Percentiles rank a stretch among this genome's conserved stretches.
These are phyloP conservation scores for Miichthys miiuy DNA, from an alignment of 2,797 vertebrate genomes.

Conservation along the genomic window DNA sequence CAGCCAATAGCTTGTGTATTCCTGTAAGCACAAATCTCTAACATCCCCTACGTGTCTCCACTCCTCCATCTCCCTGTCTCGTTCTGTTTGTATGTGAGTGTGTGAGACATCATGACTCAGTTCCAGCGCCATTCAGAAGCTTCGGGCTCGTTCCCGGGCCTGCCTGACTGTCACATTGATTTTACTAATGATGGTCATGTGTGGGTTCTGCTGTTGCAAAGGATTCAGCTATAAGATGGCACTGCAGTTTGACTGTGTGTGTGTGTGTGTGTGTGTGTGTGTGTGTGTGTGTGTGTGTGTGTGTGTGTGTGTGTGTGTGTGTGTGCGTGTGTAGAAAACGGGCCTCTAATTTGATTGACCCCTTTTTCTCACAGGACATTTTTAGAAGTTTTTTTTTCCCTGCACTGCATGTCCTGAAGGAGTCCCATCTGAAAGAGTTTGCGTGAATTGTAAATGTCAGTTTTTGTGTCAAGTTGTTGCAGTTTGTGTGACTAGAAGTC, in stretches of 20 bases:
- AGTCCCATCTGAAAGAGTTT: neutral
- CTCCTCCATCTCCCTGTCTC: slow-evolving; percentile 39
- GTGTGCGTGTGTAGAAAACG: slow-evolving; percentile 15
- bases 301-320: neutral
- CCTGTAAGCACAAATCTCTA: slow-evolving; percentile 4
- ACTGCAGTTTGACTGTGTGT: neutral
- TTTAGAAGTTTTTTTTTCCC: slow-evolving; percentile 19
- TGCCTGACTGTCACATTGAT: slow-evolving; percentile 77
- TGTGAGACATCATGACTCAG: slow-evolving; percentile 67
- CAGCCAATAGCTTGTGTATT: slow-evolving; percentile 28
- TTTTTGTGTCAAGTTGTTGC: slow-evolving; percentile 3
- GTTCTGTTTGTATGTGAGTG: slow-evolving; percentile 9
- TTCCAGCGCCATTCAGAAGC: slow-evolving; percentile 58
- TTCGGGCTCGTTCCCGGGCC: slow-evolving; percentile 58
- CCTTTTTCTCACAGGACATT: slow-evolving; percentile 24
- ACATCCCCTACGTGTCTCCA: slow-evolving; percentile 13
- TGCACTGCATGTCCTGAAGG: slow-evolving; percentile 8
- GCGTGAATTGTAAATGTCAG: slow-evolving; percentile 21
- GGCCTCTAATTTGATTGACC: slow-evolving; percentile 15
- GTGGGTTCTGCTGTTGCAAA: slow-evolving; percentile 48
- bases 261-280: neutral
- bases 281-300: too few species aligned
- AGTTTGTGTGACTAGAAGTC: slow-evolving; percentile 23
- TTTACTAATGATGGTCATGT: slow-evolving; percentile 75
- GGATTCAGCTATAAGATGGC: slow-evolving; percentile 32